Percentiles rank a stretch among this genome's conserved stretches.
Evolutionary conservation across 2,113 vertebrate species (phyloP).

Genomic region (Notothenia rossii): DNA sequence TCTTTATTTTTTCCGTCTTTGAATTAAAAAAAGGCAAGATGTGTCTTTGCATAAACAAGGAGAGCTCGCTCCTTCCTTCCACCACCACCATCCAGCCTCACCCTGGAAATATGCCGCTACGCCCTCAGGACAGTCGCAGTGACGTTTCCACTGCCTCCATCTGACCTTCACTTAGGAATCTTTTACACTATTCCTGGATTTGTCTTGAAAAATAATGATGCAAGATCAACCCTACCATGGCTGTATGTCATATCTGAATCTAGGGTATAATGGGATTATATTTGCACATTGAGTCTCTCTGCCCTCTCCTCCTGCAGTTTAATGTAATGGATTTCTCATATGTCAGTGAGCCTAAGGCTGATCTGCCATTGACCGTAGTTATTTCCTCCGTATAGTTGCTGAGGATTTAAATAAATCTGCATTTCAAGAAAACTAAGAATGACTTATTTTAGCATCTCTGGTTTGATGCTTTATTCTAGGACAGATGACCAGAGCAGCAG

Average conservation of each 20-base stretch:
- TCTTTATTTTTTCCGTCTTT: slow-evolving; percentile 11
- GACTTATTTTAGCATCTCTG: too few relatives aligned
- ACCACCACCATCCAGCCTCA: background rate
- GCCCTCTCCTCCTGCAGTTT: background rate
- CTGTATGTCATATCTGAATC: background rate
- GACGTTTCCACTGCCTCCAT: slow-evolving; percentile 1
- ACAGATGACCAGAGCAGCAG: too few relatives aligned
- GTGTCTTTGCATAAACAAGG: background rate
- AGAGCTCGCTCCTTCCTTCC: background rate
- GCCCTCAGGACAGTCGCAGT: slow-evolving; percentile 17
- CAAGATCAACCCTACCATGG: background rate
- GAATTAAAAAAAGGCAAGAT: background rate
- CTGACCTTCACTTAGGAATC: background rate
- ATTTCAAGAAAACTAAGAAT: background rate
- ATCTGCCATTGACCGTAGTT: too few relatives aligned
- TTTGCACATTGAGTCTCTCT: background rate
- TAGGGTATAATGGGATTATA: background rate
- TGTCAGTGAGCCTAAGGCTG: background rate
- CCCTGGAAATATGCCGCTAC: background rate
- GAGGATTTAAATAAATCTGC: background rate
- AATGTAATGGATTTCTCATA: background rate
- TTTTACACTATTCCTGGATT: background rate
- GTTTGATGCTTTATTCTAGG: too few relatives aligned
- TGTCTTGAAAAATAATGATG: background rate
- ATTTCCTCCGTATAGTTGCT: background rate